Base-by-base conservation (phyloP, 2,888 invertebrate species). In the Lasioglossum oenotherae region DNA sequence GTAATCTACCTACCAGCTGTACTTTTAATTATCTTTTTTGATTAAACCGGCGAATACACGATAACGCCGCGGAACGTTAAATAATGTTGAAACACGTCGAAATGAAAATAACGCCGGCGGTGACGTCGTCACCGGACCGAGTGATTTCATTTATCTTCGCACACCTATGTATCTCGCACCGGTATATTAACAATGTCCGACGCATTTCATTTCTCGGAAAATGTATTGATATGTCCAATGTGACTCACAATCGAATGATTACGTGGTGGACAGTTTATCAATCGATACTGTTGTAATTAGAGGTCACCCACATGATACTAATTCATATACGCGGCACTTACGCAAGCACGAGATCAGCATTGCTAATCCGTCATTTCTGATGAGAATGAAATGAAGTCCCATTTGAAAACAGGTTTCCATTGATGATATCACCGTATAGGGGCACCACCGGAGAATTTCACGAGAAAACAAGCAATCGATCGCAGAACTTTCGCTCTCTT, bases 401-500 rank as follows among this genome's bases (percentile, higher is more conserved):
- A n/a, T 44, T 57, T 53, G 46, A 38, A 31, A 79, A 75, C 38
- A 71, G 69, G 57, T 67, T 71, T 74, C 86, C 77, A 86, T 86
- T 81, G 86, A 79, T 41, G 74, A 69, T 78, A 75, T 78, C 46
- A 23, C 53, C 53, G 31, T 82, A 53, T 64, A 60, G 41, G n/a
- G 74, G 5, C 16, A 74, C 49, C 19, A 19, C n/a, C 57, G n/a
- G 38, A 38, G 81, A 78, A 44, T 76, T 73, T n/a, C 31, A 53
- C 16, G 78, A 78, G 69, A 57, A 82, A 85, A 82, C 60, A 73
- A 76, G 64, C 78, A 73, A 90, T 86, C 80, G 86, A 86, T 88
- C 78, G 79, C 12, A 27, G 41, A 35, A 77, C 81, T 84, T 88
- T 88, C 88, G 85, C 83, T 90, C 81, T 83, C 85, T 85, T 76